Base-by-base conservation (phyloP, 2,113 vertebrate genomes). In the Serinus canaria region DNA sequence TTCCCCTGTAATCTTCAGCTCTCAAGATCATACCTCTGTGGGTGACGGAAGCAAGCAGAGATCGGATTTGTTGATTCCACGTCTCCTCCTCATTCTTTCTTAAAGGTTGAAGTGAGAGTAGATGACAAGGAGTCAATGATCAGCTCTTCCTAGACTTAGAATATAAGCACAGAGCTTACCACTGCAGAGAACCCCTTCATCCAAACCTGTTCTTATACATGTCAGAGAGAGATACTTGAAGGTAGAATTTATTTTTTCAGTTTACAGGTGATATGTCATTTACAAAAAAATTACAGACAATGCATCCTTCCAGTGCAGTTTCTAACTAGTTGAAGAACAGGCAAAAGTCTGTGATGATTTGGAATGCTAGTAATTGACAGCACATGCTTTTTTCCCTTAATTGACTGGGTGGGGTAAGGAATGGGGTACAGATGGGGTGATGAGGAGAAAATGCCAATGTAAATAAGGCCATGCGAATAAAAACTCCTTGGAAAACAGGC, bases 241-340 rank as follows among this genome's bases (percentile, higher is more conserved):
- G 95, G 94, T 96, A 97, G 74, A 96, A 97, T 98, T 98, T 98
- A 98, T 98, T 98, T 97, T 92, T 95, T 97, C 96, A 97, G 97
- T 98, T 98, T 98, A 98, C 98, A 98, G 92, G 95, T 98, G 96
- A 97, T 95, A 96, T 83, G 56, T 98, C 97, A 98, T 98, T 98
- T 98, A 98, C 97, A 95, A 95, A 96, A 98, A 97, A 97, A 98
- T 91, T 96, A 97, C 97, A 98, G 97, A 97, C 97, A 97, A 97
- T 92, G 97, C 96, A 98, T 97, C 96, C 96, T 98, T 96, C 98
- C 97, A 98, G 98, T 98, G 98, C 97, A 98, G 95, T 97, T 98
- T 97, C 96, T 97, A 95, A 96, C 97, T 97, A 95, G 94, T 95
- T 95, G 95, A 94, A 96, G 91, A 98, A 98, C 97, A 98, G 97